Percentiles rank a stretch among this genome's conserved stretches.
Evolutionary conservation across 2,113 vertebrate genomes (phyloP).

Genomic region (Corapipo altera): DNA sequence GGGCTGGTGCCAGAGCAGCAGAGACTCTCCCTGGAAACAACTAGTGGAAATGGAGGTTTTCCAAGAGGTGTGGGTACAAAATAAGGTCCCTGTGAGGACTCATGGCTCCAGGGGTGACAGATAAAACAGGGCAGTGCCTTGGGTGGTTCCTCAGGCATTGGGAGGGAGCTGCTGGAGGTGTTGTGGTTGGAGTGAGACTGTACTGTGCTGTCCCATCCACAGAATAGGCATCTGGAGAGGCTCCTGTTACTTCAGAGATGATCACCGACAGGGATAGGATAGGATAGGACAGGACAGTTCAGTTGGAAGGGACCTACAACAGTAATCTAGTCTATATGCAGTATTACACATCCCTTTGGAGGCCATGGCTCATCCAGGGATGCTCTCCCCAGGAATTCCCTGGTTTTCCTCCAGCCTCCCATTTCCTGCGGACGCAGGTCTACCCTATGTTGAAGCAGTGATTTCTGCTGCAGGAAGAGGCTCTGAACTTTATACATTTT

Average conservation of each 20-base stretch:
- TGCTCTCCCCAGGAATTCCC: not conserved
- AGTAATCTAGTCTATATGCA: not conserved
- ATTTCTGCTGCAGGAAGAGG: not conserved
- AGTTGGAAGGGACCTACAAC: fast-evolving
- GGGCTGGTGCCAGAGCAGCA: not conserved
- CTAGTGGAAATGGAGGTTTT: not conserved
- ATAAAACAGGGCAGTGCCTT: not conserved
- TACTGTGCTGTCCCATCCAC: not conserved
- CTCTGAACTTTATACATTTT: not conserved
- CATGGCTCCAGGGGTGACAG: not conserved
- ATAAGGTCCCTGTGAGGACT: not conserved
- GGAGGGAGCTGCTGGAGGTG: not conserved
- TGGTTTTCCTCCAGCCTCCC: not conserved
- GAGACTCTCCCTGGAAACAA: not conserved
- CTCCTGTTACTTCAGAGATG: not conserved
- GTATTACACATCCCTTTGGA: not conserved
- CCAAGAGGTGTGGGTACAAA: not conserved
- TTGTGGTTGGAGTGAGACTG: not conserved
- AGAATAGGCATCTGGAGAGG: not conserved
- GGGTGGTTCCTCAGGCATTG: not conserved
- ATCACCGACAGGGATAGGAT: not conserved
- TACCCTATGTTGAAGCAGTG: not conserved
- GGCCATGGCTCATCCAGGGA: not conserved
- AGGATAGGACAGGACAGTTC: not conserved
- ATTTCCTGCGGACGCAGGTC: fast-evolving